Evolutionary conservation across 2,797 vertebrate species (phyloP).

Genomic region (Euphonia xanthogaster): DNA sequence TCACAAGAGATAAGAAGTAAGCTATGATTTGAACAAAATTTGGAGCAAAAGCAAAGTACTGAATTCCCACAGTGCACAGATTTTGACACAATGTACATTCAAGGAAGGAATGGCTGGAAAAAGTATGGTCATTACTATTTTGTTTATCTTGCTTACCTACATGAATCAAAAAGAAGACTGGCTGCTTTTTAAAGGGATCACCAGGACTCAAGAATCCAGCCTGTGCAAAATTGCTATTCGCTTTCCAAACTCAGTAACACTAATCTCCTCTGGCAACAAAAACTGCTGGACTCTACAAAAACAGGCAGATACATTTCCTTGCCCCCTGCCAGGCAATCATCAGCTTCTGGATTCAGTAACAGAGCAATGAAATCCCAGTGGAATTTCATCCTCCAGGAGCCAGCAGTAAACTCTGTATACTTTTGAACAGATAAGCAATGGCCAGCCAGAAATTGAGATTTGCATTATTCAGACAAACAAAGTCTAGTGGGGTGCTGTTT

Average conservation of each 20-base stretch:
- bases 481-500: background rate
- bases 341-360: background rate
- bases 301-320: constrained; percentile 6
- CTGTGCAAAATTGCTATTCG: background rate
- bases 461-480: constrained; percentile 1
- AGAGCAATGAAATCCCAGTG: background rate
- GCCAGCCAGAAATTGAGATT: background rate
- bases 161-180: background rate
- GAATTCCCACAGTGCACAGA: background rate
- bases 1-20: background rate
- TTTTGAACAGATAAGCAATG: background rate
- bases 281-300: background rate
- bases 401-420: background rate
- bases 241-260: background rate
- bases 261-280: background rate
- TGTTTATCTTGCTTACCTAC: background rate
- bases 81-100: background rate
- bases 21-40: background rate
- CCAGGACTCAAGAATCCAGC: background rate
- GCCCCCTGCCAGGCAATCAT: background rate
- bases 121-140: background rate
- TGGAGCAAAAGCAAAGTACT: background rate
- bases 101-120: background rate
- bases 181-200: background rate
- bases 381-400: background rate